Base-by-base conservation (phyloP, 2,113 vertebrate genomes). In the Plestiodon gilberti region DNA sequence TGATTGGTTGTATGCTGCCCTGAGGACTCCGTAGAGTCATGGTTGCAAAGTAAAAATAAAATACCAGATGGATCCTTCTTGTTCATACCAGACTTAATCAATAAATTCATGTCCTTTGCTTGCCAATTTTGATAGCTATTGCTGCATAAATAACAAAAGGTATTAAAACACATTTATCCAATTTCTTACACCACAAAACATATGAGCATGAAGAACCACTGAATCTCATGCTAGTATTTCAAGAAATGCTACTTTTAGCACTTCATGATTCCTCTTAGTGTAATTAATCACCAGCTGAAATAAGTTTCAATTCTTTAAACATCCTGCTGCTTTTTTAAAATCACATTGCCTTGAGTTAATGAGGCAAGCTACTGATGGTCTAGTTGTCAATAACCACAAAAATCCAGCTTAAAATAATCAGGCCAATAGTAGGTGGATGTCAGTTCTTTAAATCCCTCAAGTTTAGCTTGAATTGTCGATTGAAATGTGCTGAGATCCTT, bases 241-340 rank as follows among this genome's bases (percentile, higher is more conserved):
- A 70, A 82, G n/a, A 71, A 71, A 71, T 70, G 48, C 35, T 57
- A 35, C 48, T 71, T 7, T 57, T 57, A 71, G 22, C 33, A 67
- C 67, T 30, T 17, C 14, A 65, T 81, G 22, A 70, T 70, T 82
- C 20, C 48, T 71, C 52, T 40, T 57, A 71, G 13, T 35, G 14
- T 82, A 82, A 82, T 82, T 82, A 71, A 82, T 38, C n/a, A 70
- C n/a, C 65, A 82, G 52, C 22, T 70, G 22, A 55, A 59, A 57
- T 15, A 71, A 38, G n/a, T 28, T 55, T 71, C 67, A 82, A 57
- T n/a, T 82, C 23, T 59, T 38, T 22, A 33, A 82, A 71, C 52
- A 59, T 59, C 30, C 48, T 59, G 81, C 55, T 71, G 7, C 48
- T 71, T 28, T 33, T 67, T 55, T 82, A 70, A 82, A 57, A 57